Conservation (phyloP, 2,797 vertebrate species). For the Gouania willdenowi region DNA sequence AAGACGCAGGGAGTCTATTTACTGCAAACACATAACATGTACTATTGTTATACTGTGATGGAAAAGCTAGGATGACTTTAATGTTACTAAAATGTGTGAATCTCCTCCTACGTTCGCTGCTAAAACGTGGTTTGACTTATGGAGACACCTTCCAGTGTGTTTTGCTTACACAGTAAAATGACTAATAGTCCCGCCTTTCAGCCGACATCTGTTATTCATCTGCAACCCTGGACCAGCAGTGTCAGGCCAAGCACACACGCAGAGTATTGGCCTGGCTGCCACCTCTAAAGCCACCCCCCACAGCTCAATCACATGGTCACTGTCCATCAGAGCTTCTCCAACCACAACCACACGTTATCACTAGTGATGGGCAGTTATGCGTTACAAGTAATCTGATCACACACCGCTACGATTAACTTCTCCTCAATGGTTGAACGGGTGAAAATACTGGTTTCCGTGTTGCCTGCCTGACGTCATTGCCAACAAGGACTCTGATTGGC, state of each 20-base stretch:
- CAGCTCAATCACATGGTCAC: constrained; percentile 25
- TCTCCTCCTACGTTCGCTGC: constrained; percentile 30
- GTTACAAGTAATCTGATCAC: no score
- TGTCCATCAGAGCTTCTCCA: constrained; percentile 25
- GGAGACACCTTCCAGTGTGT: constrained; percentile 51
- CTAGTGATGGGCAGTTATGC: no score
- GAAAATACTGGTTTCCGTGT: no score
- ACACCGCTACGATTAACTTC: no score
- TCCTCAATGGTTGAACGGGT: no score
- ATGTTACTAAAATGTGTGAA: constrained; percentile 56
- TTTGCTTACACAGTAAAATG: constrained; percentile 68
- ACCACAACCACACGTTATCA: constrained; percentile 7
- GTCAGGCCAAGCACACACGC: constrained; percentile 24
- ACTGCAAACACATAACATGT: constrained; percentile 13
- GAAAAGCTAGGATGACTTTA: constrained; percentile 37
- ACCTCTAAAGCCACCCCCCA: constrained; percentile 33
- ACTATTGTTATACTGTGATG: constrained; percentile 2
- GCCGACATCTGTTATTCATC: constrained; percentile 75
- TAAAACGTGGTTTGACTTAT: constrained; percentile 66
- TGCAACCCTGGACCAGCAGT: constrained; percentile 45
- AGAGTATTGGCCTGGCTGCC: constrained; percentile 34
- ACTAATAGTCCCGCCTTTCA: constrained; percentile 70
- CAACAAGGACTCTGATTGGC: no score
- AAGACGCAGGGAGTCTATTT: constrained; percentile 6
- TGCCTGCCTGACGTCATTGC: no score